Conservation (phyloP, 1,140 invertebrate species). For the Scaptomyza pallida region DNA sequence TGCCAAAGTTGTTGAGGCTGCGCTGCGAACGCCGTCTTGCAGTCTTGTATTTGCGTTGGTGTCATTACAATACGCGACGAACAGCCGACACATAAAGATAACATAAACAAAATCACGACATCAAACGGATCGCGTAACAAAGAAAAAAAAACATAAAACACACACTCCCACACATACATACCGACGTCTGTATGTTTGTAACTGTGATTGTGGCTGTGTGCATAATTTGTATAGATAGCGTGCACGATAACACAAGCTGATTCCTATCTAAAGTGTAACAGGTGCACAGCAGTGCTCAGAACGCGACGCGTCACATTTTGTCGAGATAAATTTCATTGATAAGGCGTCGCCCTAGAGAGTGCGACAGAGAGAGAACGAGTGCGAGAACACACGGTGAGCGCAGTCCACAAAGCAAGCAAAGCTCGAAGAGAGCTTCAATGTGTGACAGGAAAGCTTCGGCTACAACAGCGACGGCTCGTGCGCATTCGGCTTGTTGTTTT, state of each 20-base stretch:
- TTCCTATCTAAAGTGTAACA: conserved; percentile 82
- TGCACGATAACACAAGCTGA: conserved; percentile 74
- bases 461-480: conserved; percentile 6
- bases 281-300: conserved; percentile 71
- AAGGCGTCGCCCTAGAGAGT: conserved; percentile 51
- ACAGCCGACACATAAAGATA: conserved; percentile 23
- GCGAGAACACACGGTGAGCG: conserved; percentile 11
- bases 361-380: conserved; percentile 3
- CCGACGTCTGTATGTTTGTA: neutral
- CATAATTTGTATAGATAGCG: conserved; percentile 56
- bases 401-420: conserved; percentile 51
- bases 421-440: conserved; percentile 69
- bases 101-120: conserved; percentile 13
- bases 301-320: conserved; percentile 37
- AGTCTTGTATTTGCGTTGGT: neutral
- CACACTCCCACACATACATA: conserved; percentile 3
- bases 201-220: conserved; percentile 8
- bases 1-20: neutral
- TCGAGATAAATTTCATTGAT: conserved; percentile 78
- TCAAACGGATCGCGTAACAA: conserved; percentile 4
- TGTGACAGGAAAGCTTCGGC: conserved; percentile 64
- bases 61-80: conserved; percentile 15
- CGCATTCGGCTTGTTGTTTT: conserved; percentile 42
- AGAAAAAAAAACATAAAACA: conserved; percentile 39
- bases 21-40: neutral